A percentile compares a stretch with the other conserved stretches of the same genome.
Conservation (phyloP, 1,140 invertebrate species). For the Adelges cooleyi region DNA sequence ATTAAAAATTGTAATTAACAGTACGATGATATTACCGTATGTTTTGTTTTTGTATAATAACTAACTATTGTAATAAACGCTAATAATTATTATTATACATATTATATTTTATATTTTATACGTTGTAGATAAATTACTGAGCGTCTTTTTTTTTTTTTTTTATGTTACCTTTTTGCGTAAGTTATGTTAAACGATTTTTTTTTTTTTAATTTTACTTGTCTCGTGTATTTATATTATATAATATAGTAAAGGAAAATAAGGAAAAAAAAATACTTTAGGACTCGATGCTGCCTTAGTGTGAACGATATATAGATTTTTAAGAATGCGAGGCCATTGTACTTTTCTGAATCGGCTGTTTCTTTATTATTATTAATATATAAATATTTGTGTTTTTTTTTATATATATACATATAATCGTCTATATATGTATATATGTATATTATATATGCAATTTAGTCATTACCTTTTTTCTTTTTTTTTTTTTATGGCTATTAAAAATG, state of each 20-base stretch:
- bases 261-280: not conserved
- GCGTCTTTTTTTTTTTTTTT: too few species aligned
- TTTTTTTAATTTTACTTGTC: not conserved
- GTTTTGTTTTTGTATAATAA: too few species aligned
- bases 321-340: slow-evolving; percentile 25
- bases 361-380: not conserved
- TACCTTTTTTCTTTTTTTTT: slow-evolving; percentile 9
- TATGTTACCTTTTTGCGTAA: too few species aligned
- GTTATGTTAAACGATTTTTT: too few species aligned
- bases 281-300: not conserved
- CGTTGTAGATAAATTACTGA: too few species aligned
- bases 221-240: not conserved
- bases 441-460: slow-evolving; percentile 16
- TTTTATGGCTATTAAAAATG: slow-evolving; percentile 17
- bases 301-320: slow-evolving; percentile 13
- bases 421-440: not conserved
- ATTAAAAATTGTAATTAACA: too few species aligned
- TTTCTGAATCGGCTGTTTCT: slow-evolving; percentile 19
- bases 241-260: not conserved
- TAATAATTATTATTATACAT: too few species aligned
- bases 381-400: too few species aligned
- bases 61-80: too few species aligned
- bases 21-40: too few species aligned
- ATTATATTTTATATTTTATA: too few species aligned
- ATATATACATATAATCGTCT: too few species aligned